Percentiles rank a stretch among this genome's conserved stretches.
phyloP scores from a whole-genome alignment of 2,888 invertebrate genomes.

The Polyommatus icarus region DNA sequence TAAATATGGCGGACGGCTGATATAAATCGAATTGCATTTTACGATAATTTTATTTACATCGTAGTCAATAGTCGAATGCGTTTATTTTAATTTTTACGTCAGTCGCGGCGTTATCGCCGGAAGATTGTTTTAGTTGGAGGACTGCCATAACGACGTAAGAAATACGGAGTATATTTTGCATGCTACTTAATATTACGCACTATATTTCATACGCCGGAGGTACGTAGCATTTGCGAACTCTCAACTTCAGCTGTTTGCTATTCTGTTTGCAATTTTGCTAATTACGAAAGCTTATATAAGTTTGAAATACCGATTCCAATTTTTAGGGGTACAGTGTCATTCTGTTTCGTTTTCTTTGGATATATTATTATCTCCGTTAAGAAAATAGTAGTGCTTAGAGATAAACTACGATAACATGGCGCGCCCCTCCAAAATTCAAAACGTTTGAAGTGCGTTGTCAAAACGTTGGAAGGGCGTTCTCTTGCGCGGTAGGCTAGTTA shows the following conservation, averaged over 20 bases:
- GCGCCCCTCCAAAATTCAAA: too few relatives aligned
- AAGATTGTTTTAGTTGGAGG: slow-evolving; percentile 78
- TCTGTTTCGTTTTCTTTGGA: background rate
- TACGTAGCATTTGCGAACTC: slow-evolving; percentile 30
- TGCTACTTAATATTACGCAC: slow-evolving; percentile 74
- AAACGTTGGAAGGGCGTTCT: too few relatives aligned
- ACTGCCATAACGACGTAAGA: slow-evolving; percentile 75
- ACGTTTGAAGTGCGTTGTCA: too few relatives aligned
- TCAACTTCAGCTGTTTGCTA: slow-evolving; percentile 18
- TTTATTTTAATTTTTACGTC: slow-evolving; percentile 58
- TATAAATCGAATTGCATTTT: slow-evolving; percentile 18
- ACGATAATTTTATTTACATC: slow-evolving; percentile 27
- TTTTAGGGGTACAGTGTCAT: background rate
- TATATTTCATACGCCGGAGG: slow-evolving; percentile 67
- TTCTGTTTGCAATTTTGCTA: slow-evolving; percentile 3
- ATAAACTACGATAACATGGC: too few relatives aligned
- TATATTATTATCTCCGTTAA: background rate
- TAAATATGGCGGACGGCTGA: slow-evolving; percentile 21
- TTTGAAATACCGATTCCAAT: background rate
- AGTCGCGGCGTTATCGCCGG: slow-evolving; percentile 64
- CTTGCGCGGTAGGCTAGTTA: too few relatives aligned
- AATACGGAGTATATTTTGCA: slow-evolving; percentile 78
- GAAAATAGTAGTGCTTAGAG: too few relatives aligned
- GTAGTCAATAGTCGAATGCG: slow-evolving; percentile 26
- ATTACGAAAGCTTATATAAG: slow-evolving; percentile 5